Evolutionary conservation across 2,113 vertebrate species (phyloP).

Genomic region (Bos javanicus): DNA sequence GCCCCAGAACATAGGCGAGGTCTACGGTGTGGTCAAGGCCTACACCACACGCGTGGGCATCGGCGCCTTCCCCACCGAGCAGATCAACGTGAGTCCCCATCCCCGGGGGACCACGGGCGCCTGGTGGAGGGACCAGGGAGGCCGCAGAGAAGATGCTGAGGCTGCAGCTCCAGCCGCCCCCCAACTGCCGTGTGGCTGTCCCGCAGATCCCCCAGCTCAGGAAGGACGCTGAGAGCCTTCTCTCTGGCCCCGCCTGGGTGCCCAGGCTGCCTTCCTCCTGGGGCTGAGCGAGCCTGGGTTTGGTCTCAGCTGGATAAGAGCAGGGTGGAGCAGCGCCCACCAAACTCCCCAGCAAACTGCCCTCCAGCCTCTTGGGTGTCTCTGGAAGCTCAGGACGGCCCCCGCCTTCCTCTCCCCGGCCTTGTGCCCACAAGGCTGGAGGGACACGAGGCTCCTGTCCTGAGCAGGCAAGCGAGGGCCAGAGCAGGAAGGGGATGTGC

Average conservation of each 20-base stretch:
- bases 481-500: no score
- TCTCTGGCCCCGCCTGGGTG: background rate
- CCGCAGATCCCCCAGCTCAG: background rate
- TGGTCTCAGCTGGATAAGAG: background rate
- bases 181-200: fast-evolving
- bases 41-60: slow-evolving; percentile 97
- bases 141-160: background rate
- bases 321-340: background rate
- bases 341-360: background rate
- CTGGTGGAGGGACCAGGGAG: background rate
- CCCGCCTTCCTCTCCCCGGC: background rate
- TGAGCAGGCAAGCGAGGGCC: background rate
- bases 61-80: slow-evolving; percentile 97
- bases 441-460: background rate
- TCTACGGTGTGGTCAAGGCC: slow-evolving; percentile 96
- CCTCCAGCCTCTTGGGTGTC: background rate
- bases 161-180: background rate
- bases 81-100: slow-evolving; percentile 90
- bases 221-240: background rate
- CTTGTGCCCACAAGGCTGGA: background rate
- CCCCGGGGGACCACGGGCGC: fast-evolving
- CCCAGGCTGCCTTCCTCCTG: background rate
- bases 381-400: background rate
- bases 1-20: slow-evolving; percentile 92
- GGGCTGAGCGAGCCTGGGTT: background rate